A percentile compares a stretch with the other conserved stretches of the same genome.
Evolutionary conservation across 2,797 vertebrate genomes (phyloP).

Genomic region (Hemitrygon akajei): DNA sequence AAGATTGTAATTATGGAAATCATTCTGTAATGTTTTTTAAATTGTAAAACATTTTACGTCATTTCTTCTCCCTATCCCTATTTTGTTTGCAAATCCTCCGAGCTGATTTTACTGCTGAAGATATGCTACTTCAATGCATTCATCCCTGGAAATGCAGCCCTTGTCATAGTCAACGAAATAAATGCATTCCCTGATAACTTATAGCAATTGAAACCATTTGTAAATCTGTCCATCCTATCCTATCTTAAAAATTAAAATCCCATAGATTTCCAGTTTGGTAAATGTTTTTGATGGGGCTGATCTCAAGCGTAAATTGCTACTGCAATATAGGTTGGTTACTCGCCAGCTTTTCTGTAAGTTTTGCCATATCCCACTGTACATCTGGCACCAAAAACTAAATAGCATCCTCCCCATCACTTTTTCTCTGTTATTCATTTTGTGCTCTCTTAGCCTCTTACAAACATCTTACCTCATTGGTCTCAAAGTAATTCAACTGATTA

Average conservation of each 20-base stretch:
- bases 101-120: neutral
- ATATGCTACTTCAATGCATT: neutral
- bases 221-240: neutral
- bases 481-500: neutral
- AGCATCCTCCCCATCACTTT: neutral
- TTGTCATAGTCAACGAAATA: neutral
- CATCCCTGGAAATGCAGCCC: neutral
- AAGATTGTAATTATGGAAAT: neutral
- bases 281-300: neutral
- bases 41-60: neutral
- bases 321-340: neutral
- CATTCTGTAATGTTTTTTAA: neutral
- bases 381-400: neutral
- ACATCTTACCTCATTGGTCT: neutral
- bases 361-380: neutral
- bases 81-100: neutral
- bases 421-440: neutral
- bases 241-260: neutral
- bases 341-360: neutral
- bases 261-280: no score
- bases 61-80: neutral
- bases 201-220: neutral
- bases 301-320: no score
- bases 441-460: neutral
- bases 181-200: neutral